Evolutionary conservation across 2,888 invertebrate species (phyloP).

Genomic region (Conops quadrifasciatus): DNA sequence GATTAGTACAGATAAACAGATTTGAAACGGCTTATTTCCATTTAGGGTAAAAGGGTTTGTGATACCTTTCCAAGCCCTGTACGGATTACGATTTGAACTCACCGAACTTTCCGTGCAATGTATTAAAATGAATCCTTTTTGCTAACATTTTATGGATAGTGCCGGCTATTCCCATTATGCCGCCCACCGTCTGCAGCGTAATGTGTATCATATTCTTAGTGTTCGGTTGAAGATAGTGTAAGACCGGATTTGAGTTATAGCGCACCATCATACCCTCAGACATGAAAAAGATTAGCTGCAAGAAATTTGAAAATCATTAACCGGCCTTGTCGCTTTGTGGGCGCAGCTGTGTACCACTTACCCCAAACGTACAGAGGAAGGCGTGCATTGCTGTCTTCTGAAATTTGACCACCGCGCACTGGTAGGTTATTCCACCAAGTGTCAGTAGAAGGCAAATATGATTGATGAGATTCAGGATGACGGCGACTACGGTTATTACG

Average conservation of each 20-base stretch:
- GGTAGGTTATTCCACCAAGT: constrained; percentile 47
- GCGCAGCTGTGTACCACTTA: constrained; percentile 48
- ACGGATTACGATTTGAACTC: constrained; percentile 34
- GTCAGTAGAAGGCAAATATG: constrained; percentile 49
- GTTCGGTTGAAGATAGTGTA: constrained; percentile 43
- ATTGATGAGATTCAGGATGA: constrained; percentile 43
- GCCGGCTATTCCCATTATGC: constrained; percentile 56
- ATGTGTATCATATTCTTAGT: constrained; percentile 53
- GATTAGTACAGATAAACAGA: neutral
- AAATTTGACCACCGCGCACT: constrained; percentile 56
- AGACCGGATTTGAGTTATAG: constrained; percentile 47
- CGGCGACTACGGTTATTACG: neutral
- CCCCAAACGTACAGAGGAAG: constrained; percentile 60
- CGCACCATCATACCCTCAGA: constrained; percentile 59
- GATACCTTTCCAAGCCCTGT: neutral
- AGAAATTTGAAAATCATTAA: neutral
- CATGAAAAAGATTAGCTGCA: constrained; percentile 57
- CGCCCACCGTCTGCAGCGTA: constrained; percentile 51
- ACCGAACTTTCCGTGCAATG: constrained; percentile 57
- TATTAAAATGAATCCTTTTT: constrained; percentile 54
- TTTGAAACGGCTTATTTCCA: too few relatives aligned
- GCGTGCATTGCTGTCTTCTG: constrained; percentile 60
- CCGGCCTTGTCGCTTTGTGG: neutral
- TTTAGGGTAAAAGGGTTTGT: neutral
- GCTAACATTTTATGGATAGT: constrained; percentile 54